These are phyloP conservation scores for Ypsolopha sequella DNA, from an alignment of 2,888 invertebrate genomes.

Conservation along the genomic window DNA sequence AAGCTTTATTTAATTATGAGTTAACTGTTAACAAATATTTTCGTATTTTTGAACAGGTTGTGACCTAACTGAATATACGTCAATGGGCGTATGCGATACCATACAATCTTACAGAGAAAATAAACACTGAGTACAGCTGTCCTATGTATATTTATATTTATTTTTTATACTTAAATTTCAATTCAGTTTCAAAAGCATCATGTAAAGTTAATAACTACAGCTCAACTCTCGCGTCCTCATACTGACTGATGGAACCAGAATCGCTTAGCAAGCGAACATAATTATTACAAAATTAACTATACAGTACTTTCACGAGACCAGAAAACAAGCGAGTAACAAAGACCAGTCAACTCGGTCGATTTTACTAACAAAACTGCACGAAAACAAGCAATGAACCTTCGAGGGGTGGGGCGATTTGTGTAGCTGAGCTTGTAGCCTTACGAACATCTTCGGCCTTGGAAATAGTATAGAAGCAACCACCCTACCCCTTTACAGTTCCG, in stretches of 20 bases:
- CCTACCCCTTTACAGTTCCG: too few species aligned
- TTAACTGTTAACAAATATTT: constrained; percentile 60
- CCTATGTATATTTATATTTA: constrained; percentile 66
- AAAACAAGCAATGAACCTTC: too few species aligned
- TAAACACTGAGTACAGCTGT: constrained; percentile 63
- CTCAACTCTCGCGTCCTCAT: constrained; percentile 53
- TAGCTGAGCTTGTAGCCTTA: too few species aligned
- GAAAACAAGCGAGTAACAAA: not conserved
- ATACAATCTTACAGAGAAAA: constrained; percentile 60
- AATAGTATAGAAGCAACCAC: too few species aligned
- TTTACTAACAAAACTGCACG: not conserved
- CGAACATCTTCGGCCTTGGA: too few species aligned
- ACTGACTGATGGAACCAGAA: constrained; percentile 52
- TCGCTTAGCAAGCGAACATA: constrained; percentile 62
- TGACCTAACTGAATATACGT: constrained; percentile 70
- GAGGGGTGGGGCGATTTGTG: too few species aligned
- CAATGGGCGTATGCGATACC: constrained; percentile 56
- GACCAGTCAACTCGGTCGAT: not conserved
- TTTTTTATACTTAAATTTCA: constrained; percentile 67
- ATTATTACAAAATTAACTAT: constrained; percentile 33
- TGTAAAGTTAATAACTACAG: constrained; percentile 64
- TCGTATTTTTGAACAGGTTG: constrained; percentile 69
- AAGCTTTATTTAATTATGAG: constrained; percentile 72
- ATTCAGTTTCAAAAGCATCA: constrained; percentile 66
- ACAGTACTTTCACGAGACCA: constrained; percentile 10